phyloP scores from a whole-genome alignment of 2,888 invertebrate genomes.

The Yponomeuta malinellus region DNA sequence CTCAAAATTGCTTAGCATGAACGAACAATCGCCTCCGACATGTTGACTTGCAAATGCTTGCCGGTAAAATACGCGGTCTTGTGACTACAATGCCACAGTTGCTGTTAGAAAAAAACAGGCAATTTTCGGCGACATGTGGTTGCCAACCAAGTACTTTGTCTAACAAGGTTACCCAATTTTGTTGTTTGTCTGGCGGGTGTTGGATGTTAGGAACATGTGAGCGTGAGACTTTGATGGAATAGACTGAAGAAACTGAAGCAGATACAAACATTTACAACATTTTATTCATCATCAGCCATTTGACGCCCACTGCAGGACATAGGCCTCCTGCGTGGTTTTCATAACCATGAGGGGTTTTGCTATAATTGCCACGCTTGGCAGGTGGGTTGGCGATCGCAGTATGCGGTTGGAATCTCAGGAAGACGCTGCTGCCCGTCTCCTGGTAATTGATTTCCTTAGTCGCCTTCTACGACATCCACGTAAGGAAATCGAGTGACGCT shows the following conservation, averaged over 20 bases:
- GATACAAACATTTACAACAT: too few species aligned
- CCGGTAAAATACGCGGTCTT: slow-evolving; percentile 14
- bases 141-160: slow-evolving; percentile 33
- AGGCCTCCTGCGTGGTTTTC: too few species aligned
- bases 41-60: neutral
- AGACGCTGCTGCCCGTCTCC: too few species aligned
- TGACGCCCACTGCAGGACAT: too few species aligned
- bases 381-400: neutral
- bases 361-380: too few species aligned
- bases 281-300: neutral
- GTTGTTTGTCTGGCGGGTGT: slow-evolving; percentile 17
- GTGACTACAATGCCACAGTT: slow-evolving; percentile 45
- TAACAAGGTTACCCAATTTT: slow-evolving; percentile 17
- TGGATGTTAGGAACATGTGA: neutral
- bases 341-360: too few species aligned
- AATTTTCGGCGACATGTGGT: slow-evolving; percentile 67
- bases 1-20: neutral
- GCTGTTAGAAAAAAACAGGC: slow-evolving; percentile 37
- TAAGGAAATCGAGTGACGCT: too few species aligned
- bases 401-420: neutral
- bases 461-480: too few species aligned
- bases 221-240: neutral
- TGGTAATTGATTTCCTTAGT: too few species aligned
- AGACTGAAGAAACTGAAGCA: too few species aligned
- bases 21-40: too few species aligned